Base-by-base conservation (phyloP, 2,113 vertebrate genomes). In the Bubo bubo region DNA sequence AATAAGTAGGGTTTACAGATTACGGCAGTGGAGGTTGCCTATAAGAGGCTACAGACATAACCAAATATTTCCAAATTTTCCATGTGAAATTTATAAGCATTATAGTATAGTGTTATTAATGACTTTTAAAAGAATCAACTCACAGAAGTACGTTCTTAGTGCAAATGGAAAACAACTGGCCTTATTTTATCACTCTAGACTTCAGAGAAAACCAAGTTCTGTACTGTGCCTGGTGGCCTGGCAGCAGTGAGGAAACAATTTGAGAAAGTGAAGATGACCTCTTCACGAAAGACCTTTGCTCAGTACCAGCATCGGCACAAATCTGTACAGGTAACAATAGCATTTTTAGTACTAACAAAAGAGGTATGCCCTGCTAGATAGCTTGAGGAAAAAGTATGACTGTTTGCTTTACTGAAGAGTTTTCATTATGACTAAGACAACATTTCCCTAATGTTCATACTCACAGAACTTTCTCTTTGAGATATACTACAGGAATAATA, bases 211-310 rank as follows among this genome's bases (percentile, higher is more conserved):
- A 97, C 97, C 35, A 99, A 98, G 91, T 98, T 98, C 91, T 98
- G 98, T 93, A 98, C 98, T 47, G 98, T 99, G 97, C 98, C 99
- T 88, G 99, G 99, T 92, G 99, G 99, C 93, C 96, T 99, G 84
- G 99, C 99, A 97, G 99, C 98, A 64, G 98, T 99, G 97, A 99
- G 99, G 95, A 99, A 98, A 98, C 99, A 99, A 80, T 99, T 99
- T 70, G 99, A 99, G 95, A 99, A 97, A 95, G 98, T 98, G 62
- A 97, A 98, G 97, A 97, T 92, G 82, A 96, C 97, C 71, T 98
- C 98, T 83, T 98, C 98, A 64, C 97, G 93, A 89, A 99, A 98
- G 90, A 97, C 91, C 55, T 98, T 99, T 96, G 97, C 98, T 97
- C 98, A 99, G 89, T 97, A 98, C 90, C 98, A 99, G 47, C 97